Conservation (phyloP, 2,113 vertebrate species). For the Rhea americana region DNA sequence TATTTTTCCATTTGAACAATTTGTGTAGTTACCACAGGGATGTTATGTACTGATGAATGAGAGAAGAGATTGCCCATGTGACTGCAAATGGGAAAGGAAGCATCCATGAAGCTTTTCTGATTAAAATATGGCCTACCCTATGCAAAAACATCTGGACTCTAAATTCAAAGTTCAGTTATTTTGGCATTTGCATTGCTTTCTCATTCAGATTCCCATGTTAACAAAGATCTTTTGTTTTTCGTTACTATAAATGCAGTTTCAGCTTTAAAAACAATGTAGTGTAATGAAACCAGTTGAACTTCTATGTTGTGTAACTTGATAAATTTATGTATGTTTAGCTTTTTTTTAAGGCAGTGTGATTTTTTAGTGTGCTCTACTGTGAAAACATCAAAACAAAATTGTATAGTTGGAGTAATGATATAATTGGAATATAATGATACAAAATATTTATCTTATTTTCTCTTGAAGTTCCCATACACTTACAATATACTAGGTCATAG, state of each 20-base stretch:
- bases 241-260: conserved; percentile 27
- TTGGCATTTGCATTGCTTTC: conserved; percentile 33
- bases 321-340: neutral
- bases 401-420: neutral
- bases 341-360: neutral
- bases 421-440: neutral
- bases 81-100: conserved; percentile 16
- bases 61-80: neutral
- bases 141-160: conserved; percentile 35
- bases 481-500: neutral
- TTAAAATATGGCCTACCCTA: conserved; percentile 7
- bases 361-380: neutral
- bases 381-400: neutral
- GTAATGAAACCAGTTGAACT: neutral
- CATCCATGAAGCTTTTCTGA: neutral
- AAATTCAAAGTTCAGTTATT: conserved; percentile 14
- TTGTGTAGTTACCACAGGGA: neutral
- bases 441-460: neutral
- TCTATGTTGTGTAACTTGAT: neutral
- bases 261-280: conserved; percentile 3
- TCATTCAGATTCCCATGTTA: conserved; percentile 5
- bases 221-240: conserved; percentile 48
- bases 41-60: neutral
- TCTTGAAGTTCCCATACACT: neutral
- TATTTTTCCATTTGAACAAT: conserved; percentile 6